These are phyloP conservation scores for Ophioderma brevispina DNA, from an alignment of 35 echinoderm and acorn worm genomes.

Conservation along the genomic window DNA sequence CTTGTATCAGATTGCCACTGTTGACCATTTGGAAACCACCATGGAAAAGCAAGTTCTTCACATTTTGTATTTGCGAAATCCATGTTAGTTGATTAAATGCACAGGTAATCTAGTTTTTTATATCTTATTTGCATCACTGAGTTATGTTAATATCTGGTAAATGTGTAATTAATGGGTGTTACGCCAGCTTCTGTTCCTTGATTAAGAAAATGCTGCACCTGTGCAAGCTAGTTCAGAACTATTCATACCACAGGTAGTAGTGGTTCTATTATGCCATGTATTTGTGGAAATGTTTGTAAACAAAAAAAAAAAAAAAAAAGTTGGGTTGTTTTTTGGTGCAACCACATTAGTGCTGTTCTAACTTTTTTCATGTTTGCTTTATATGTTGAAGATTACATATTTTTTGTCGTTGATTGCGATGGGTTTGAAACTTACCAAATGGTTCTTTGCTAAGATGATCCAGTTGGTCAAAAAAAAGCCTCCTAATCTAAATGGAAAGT, in stretches of 20 bases:
- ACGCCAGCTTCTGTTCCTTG: neutral
- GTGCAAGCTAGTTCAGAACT: too few species aligned
- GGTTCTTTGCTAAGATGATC: neutral
- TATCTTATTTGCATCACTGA: neutral
- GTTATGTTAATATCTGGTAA: neutral
- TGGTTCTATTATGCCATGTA: too few species aligned
- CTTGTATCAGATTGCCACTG: neutral
- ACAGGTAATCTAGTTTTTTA: neutral
- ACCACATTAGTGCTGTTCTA: neutral
- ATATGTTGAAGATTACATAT: neutral
- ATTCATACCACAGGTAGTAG: too few species aligned
- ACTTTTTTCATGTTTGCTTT: neutral
- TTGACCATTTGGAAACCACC: neutral
- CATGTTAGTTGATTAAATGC: neutral
- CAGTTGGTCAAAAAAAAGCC: neutral
- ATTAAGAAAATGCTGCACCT: too few species aligned
- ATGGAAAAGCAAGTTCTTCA: neutral
- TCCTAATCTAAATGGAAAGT: neutral
- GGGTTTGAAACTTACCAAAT: neutral
- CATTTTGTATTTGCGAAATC: neutral
- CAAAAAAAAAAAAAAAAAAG: too few species aligned
- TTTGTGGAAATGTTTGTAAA: too few species aligned
- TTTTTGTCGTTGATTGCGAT: neutral
- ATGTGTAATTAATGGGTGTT: neutral
- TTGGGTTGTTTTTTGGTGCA: neutral